phyloP scores from a whole-genome alignment of 2,888 invertebrate species.

The Galerucella pusilla region DNA sequence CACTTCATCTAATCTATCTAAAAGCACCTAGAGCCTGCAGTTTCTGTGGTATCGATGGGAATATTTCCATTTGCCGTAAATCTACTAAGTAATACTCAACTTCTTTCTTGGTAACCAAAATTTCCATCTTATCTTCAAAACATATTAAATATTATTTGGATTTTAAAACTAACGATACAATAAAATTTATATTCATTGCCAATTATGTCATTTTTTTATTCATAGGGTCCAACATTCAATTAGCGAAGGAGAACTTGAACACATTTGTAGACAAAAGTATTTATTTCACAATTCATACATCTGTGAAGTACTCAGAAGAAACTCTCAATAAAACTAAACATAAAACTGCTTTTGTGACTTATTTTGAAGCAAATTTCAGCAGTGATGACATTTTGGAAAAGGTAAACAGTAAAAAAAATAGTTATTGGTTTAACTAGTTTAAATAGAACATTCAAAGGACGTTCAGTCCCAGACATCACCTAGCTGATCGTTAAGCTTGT shows the following conservation, averaged over 20 bases:
- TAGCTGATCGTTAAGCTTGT: no score
- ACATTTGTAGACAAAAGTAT: constrained; percentile 28
- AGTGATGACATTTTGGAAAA: constrained; percentile 25
- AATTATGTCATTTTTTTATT: constrained; percentile 9
- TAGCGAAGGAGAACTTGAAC: constrained; percentile 31
- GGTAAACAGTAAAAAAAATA: constrained; percentile 22
- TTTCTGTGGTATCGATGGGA: no score
- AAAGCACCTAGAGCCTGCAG: no score
- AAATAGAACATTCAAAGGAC: no score
- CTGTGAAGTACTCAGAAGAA: constrained; percentile 19
- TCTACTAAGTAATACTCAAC: no score
- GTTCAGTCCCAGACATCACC: no score
- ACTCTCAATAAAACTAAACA: constrained; percentile 11
- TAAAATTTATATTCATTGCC: neutral
- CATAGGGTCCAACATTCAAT: constrained; percentile 43
- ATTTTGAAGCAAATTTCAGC: constrained; percentile 22
- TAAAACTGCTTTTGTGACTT: constrained; percentile 27
- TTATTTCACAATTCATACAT: constrained; percentile 32
- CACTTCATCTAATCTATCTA: no score
- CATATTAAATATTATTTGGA: no score
- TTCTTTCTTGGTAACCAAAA: no score
- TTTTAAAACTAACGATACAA: neutral
- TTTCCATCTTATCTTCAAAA: no score
- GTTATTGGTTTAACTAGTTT: no score
- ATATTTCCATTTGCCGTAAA: no score